These are phyloP conservation scores for Lacanobia oleracea DNA, from an alignment of 2,888 invertebrate genomes.

Conservation along the genomic window DNA sequence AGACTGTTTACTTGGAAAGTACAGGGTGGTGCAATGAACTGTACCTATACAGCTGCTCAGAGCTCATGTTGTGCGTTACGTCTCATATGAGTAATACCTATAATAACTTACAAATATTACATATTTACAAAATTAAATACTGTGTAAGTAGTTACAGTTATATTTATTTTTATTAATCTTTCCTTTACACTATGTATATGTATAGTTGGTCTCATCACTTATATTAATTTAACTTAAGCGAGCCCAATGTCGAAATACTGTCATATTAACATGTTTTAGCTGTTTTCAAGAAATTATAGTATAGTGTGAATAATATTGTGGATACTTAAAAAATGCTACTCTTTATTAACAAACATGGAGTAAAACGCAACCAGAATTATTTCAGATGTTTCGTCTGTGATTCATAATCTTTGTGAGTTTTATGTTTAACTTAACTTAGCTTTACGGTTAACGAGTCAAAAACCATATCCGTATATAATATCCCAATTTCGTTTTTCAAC, in stretches of 20 bases:
- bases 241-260: neutral
- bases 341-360: too few relatives aligned
- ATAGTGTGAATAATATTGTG: neutral
- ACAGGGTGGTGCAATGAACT: slow-evolving; percentile 41
- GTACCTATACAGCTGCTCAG: slow-evolving; percentile 43
- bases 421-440: too few relatives aligned
- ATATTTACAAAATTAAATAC: slow-evolving; percentile 17
- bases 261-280: neutral
- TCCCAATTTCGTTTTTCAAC: too few relatives aligned
- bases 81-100: slow-evolving; percentile 39
- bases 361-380: too few relatives aligned
- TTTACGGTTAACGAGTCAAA: too few relatives aligned
- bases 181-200: too few relatives aligned
- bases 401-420: too few relatives aligned
- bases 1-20: slow-evolving; percentile 23
- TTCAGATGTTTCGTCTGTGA: too few relatives aligned
- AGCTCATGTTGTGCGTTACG: slow-evolving; percentile 4
- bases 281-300: neutral
- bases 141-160: slow-evolving; percentile 2
- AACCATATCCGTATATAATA: too few relatives aligned
- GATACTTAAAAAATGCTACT: neutral
- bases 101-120: slow-evolving; percentile 26
- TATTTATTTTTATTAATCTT: neutral
- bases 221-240: neutral
- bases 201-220: too few relatives aligned